phyloP scores from a whole-genome alignment of 2,888 invertebrate species.

The Diarsia dahlii region DNA sequence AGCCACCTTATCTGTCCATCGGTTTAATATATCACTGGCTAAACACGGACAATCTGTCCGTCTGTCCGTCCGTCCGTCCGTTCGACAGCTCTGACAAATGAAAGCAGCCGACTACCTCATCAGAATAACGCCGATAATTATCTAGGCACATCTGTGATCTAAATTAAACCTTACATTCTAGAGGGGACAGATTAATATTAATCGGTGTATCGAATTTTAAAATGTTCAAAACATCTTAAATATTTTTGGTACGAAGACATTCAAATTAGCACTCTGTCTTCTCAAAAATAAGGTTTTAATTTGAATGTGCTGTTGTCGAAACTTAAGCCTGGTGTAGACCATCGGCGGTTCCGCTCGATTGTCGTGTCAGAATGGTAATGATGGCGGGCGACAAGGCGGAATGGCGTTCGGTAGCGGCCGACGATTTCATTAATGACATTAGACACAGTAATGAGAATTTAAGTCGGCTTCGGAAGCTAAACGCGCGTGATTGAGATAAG shows the following conservation, averaged over 20 bases:
- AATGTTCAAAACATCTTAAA: slow-evolving; percentile 44
- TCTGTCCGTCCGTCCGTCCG: slow-evolving; percentile 71
- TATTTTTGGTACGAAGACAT: slow-evolving; percentile 4
- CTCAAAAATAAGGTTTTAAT: slow-evolving; percentile 25
- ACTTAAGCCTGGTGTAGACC: slow-evolving; percentile 58
- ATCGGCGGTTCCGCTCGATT: slow-evolving; percentile 62
- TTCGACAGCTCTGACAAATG: slow-evolving; percentile 75
- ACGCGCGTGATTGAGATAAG: slow-evolving; percentile 68
- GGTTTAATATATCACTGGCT: slow-evolving; percentile 79
- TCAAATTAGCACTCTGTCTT: neutral
- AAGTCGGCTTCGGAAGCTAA: slow-evolving; percentile 69
- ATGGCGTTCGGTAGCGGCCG: slow-evolving; percentile 83
- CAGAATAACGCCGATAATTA: slow-evolving; percentile 77
- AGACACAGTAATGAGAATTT: slow-evolving; percentile 84
- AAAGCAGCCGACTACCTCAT: slow-evolving; percentile 73
- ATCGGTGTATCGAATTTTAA: slow-evolving; percentile 63
- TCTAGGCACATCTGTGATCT: slow-evolving; percentile 67
- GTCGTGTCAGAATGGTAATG: slow-evolving; percentile 74
- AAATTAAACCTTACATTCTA: slow-evolving; percentile 68
- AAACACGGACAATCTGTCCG: slow-evolving; percentile 75
- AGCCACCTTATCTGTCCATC: slow-evolving; percentile 75
- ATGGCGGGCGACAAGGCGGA: slow-evolving; percentile 78
- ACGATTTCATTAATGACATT: slow-evolving; percentile 86
- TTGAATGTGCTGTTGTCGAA: slow-evolving; percentile 11
- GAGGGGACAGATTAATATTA: slow-evolving; percentile 66